Evolutionary conservation across 53 echinoderm and acorn worm species (phyloP), one percentile per base, ranked within the genome.

Genomic region (Actinopyga echinites): DNA sequence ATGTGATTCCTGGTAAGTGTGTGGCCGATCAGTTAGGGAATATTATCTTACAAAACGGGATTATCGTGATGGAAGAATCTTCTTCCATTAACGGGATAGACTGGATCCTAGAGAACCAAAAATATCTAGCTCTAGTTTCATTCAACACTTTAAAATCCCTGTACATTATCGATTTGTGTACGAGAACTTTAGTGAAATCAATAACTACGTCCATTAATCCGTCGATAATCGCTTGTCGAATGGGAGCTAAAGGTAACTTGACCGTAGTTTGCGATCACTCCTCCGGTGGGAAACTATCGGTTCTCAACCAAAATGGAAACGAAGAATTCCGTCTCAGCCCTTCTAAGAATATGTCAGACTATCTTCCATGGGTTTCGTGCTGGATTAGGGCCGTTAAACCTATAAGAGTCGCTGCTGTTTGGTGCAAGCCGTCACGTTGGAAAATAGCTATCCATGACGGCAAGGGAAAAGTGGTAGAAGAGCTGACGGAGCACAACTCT

Each of bases 71-170:
- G 55, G 75, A 75, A 55, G 75, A 75, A 6, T 25, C 75, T 12
- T 75, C 75, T 53, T 75, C 75, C 17, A 75, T 75, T 15, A 75
- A 52, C 43, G 75, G 75, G 1, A 54, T 75, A 25, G 75, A 75
- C 25, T 75, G 75, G 75, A 24, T 30, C 15, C 45, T 17, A 4
- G 56, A 45, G 12, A 54, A 55, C 13, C 53, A 75, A 9, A 75
- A 54, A 55, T 45, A 25, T 9, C 31, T 45, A 30, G 75, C 75
- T 17, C 45, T 75, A 7, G 52, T 75, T 17, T 75, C 75, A 26
- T 31, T 75, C 17, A 75, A 75, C 53, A 75, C 75, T 7, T 25
- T 49, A 2, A 75, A 75, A 54, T 75, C 75, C 55, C 45, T 75
- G 12, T 75, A 75, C 24, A 11, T 75, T 30, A 75, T 75, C 54